phyloP scores from a whole-genome alignment of 2,113 vertebrate species.

The Equus przewalskii region DNA sequence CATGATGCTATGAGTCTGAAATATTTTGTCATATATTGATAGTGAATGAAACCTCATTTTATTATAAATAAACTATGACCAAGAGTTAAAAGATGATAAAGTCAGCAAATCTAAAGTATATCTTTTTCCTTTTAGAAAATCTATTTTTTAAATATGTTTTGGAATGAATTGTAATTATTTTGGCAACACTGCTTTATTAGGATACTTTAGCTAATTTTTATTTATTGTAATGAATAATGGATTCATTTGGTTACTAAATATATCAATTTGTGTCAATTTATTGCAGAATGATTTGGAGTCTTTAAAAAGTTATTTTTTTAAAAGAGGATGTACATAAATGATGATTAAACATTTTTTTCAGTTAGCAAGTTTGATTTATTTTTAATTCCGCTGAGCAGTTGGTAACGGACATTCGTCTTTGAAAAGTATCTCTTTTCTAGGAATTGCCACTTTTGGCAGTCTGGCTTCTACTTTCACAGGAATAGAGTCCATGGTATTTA shows the following conservation, averaged over 20 bases:
- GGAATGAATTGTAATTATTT: conserved; percentile 14
- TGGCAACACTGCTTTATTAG: neutral
- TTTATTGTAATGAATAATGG: conserved; percentile 32
- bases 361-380: conserved; percentile 56
- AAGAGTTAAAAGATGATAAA: conserved; percentile 46
- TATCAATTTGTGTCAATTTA: neutral
- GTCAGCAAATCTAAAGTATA: neutral
- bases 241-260: conserved; percentile 46
- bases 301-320: neutral
- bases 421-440: conserved; percentile 25
- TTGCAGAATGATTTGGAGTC: neutral
- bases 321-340: neutral
- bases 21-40: conserved; percentile 37
- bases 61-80: neutral
- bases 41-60: neutral
- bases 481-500: conserved; percentile 18
- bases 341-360: conserved; percentile 11
- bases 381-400: conserved; percentile 49
- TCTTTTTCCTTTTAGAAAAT: conserved; percentile 36
- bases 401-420: conserved; percentile 20
- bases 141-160: conserved; percentile 14
- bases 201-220: conserved; percentile 6
- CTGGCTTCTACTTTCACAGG: neutral
- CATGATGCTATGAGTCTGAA: neutral
- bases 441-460: conserved; percentile 37